Base-by-base conservation (phyloP, 2,113 vertebrate species). In the Oncorhynchus nerka region DNA sequence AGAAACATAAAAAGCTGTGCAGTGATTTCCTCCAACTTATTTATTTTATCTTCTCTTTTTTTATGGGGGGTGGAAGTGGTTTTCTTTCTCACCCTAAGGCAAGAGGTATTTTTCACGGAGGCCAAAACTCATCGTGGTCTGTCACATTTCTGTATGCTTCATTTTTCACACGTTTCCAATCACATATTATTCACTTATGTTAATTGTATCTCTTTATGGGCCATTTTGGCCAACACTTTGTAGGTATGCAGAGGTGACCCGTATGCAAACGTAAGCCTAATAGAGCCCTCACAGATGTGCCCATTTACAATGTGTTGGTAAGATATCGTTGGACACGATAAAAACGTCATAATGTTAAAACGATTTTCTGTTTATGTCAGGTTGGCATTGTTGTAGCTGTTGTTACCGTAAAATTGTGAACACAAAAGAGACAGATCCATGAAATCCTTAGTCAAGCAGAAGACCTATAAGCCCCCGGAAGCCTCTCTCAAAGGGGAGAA, bases 1-100 rank as follows among this genome's bases (percentile, higher is more conserved):
- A 74, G 83, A 91, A 86, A 87, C 83, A 88, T 88, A 86, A 92
- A 90, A 90, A 84, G 86, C 84, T 66, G 80, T 49, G 69, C 84
- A 76, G 77, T 77, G 81, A 87, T 90, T 92, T 81, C 77, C 80
- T 85, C 66, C 39, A 85, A 87, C 87, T 89, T 92, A 70, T 90
- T 85, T 70, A 69, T 85, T 87, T 83, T 79, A 84, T 85, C 77
- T 45, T 45, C 75, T 76, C 73, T 76, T 80, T 85, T 32, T 91
- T 92, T 87, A 88, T 88, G 28, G 28, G 3, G 28, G 26, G 83
- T 76, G 64, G 76, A 65, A 64, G 32, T 16, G 65, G 66, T 49
- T 83, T 83, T 82, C 51, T 59, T 70, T 75, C 81, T 87, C 71
- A 79, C 77, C 89, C 82, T n/a, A 71, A 49, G 88, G 81, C 82